Evolutionary conservation across 2,113 vertebrate species (phyloP).

Genomic region (Hippocampus comes): DNA sequence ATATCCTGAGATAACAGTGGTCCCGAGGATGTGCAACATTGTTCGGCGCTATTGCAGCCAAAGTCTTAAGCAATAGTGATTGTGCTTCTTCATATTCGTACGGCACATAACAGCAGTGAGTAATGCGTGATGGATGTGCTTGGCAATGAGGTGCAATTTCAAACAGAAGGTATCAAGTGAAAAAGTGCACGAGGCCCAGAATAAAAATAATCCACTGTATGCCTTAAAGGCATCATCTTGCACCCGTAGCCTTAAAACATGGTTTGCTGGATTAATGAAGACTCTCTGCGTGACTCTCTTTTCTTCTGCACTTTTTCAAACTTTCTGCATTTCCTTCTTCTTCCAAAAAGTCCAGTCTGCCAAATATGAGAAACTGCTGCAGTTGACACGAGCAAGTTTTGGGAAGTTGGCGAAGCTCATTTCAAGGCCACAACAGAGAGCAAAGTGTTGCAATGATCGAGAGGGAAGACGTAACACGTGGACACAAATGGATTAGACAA

Average conservation of each 20-base stretch:
- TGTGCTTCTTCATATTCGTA: slow-evolving; percentile 42
- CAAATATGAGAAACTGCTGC: not conserved
- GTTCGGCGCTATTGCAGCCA: slow-evolving; percentile 43
- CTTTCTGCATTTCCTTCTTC: not conserved
- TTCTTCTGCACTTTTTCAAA: not conserved
- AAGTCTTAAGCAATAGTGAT: slow-evolving; percentile 60
- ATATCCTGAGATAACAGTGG: slow-evolving; percentile 67
- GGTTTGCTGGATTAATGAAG: not conserved
- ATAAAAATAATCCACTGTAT: slow-evolving; percentile 23
- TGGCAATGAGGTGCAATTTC: slow-evolving; percentile 51
- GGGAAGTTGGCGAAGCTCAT: not conserved
- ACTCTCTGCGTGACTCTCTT: not conserved
- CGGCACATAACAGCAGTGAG: slow-evolving; percentile 47
- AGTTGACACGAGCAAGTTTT: not conserved
- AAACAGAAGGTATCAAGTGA: slow-evolving; percentile 38
- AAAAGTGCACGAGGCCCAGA: slow-evolving; percentile 30
- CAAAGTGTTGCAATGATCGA: not conserved
- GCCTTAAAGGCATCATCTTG: not conserved
- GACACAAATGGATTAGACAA: too few species aligned
- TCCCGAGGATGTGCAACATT: slow-evolving; percentile 44
- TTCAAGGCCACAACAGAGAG: too few species aligned
- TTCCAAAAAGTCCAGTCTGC: not conserved
- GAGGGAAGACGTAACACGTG: not conserved
- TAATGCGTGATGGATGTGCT: slow-evolving; percentile 44
- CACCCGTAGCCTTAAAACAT: not conserved